These are phyloP conservation scores for Flexamia atlantica DNA, from an alignment of 2,888 invertebrate species.

Conservation along the genomic window DNA sequence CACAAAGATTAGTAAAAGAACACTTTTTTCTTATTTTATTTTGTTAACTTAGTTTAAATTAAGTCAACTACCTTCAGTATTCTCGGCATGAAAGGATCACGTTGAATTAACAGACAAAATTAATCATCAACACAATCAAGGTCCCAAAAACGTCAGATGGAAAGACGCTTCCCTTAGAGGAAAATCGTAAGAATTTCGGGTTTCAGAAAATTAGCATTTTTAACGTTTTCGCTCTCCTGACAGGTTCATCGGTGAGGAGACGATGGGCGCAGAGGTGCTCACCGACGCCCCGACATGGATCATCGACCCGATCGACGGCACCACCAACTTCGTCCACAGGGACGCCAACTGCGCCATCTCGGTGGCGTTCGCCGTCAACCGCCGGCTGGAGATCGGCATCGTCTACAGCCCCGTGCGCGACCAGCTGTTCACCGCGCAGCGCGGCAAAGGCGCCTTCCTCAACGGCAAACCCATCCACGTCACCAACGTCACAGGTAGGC, in stretches of 20 bases:
- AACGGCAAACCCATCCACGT: constrained; percentile 88
- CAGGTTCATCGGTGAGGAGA: constrained; percentile 96
- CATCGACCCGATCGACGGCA: constrained; percentile 99
- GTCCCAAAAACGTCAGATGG: no score
- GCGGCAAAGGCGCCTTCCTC: constrained; percentile 92
- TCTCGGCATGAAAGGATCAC: no score
- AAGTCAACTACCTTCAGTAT: no score
- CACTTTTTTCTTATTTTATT: no score
- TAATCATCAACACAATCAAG: no score
- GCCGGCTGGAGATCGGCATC: constrained; percentile 86
- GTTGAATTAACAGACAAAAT: no score
- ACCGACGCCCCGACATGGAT: constrained; percentile 98
- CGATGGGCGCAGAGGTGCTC: constrained; percentile 80
- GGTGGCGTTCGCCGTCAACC: constrained; percentile 87
- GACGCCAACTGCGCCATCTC: constrained; percentile 95
- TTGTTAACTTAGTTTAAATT: no score
- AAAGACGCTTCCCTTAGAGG: no score
- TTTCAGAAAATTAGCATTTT: no score
- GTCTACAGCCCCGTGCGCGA: constrained; percentile 94
- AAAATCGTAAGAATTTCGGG: no score
- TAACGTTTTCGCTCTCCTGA: not conserved
- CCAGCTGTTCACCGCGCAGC: constrained; percentile 92
- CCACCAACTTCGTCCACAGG: constrained; percentile 97
- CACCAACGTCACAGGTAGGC: constrained; percentile 80
- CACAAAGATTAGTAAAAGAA: no score